Conservation (phyloP, 2,888 invertebrate genomes). For the Eumacrocentrus americanus region DNA sequence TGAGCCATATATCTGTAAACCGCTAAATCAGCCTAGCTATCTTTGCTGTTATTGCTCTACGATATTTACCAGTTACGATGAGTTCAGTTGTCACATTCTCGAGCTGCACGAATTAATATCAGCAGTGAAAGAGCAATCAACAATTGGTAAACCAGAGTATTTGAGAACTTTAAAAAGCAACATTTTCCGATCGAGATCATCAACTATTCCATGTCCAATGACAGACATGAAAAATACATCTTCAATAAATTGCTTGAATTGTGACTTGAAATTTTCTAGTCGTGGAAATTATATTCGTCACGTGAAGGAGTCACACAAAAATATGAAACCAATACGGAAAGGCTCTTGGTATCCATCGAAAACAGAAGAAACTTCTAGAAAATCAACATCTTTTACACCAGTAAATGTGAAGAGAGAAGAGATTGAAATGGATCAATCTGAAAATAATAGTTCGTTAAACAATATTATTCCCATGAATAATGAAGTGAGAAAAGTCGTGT, state of each 20-base stretch:
- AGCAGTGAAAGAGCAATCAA: neutral
- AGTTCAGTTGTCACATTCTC: neutral
- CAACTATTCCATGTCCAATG: neutral
- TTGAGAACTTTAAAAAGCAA: neutral
- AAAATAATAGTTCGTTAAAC: neutral
- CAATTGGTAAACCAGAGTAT: slow-evolving; percentile 16
- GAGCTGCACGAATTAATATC: neutral
- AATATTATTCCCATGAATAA: too few species aligned
- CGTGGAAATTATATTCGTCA: slow-evolving; percentile 21
- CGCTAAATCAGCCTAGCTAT: neutral
- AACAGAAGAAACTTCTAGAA: neutral
- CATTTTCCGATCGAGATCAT: neutral
- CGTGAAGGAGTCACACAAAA: slow-evolving; percentile 17
- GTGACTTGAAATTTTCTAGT: slow-evolving; percentile 21
- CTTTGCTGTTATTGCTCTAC: neutral
- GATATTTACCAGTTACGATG: neutral
- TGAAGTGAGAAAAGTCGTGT: too few species aligned
- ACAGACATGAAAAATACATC: neutral
- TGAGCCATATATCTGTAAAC: neutral
- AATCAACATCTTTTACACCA: neutral
- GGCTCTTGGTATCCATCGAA: neutral
- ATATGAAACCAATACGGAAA: neutral
- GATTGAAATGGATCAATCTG: neutral
- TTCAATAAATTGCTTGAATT: neutral
- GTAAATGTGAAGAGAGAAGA: neutral